Evolutionary conservation across 1,140 invertebrate genomes (phyloP).

Genomic region (Musca vetustissima): DNA sequence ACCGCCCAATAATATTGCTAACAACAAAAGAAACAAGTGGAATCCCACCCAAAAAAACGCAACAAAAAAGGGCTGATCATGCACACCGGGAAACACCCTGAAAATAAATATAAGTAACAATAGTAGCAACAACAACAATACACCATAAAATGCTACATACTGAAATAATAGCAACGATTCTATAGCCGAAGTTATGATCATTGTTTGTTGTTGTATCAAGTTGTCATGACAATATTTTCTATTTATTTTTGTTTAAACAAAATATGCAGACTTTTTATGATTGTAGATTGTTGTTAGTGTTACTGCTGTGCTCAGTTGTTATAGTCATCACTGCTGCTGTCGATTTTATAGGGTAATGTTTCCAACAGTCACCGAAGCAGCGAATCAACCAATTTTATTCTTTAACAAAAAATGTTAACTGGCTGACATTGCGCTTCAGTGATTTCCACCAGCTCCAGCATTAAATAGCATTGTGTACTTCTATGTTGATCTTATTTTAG

Average conservation of each 20-base stretch:
- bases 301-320: no score
- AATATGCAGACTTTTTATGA: constrained; percentile 12
- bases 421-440: constrained; percentile 13
- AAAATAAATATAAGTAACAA: neutral
- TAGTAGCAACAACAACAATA: neutral
- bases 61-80: constrained; percentile 20
- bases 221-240: neutral
- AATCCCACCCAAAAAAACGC: neutral
- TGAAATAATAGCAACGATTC: neutral
- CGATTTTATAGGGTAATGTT: no score
- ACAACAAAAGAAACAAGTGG: constrained; percentile 1
- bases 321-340: no score
- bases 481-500: no score
- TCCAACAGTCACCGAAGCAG: no score
- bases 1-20: no score
- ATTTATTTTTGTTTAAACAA: neutral
- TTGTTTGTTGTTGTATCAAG: neutral
- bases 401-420: no score
- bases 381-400: no score
- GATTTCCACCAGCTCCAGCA: neutral
- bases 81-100: constrained; percentile 16
- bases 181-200: neutral
- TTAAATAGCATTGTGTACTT: neutral
- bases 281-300: no score
- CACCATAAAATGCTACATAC: neutral